Conservation (phyloP, 1,140 invertebrate genomes). For the Acyrthosiphon pisum region DNA sequence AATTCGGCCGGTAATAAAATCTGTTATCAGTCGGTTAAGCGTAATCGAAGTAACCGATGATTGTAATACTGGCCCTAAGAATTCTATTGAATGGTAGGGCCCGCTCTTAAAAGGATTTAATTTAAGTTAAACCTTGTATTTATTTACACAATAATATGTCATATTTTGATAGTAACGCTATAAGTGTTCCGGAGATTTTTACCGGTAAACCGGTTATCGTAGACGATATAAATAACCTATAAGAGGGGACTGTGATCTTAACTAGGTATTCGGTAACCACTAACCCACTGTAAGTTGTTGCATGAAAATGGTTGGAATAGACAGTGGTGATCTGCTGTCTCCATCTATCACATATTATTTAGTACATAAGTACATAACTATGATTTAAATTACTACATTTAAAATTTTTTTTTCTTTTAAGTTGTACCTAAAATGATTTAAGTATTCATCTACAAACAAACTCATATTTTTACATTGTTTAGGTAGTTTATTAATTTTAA, state of each 20-base stretch:
- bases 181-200: neutral
- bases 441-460: too few species aligned
- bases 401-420: neutral
- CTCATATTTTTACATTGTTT: too few species aligned
- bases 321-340: neutral
- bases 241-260: neutral
- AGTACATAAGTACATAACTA: neutral
- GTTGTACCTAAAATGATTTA: too few species aligned
- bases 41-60: too few species aligned
- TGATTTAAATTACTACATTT: neutral
- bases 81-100: too few species aligned
- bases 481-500: neutral
- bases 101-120: too few species aligned
- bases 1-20: too few species aligned
- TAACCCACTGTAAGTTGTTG: neutral
- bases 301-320: neutral
- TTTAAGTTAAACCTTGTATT: too few species aligned
- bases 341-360: neutral
- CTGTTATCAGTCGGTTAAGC: too few species aligned
- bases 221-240: neutral
- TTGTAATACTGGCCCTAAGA: too few species aligned
- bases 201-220: neutral
- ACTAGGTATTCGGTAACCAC: neutral
- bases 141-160: too few species aligned
- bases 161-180: too few species aligned